Evolutionary conservation across 2,888 invertebrate species (phyloP), one percentile per base, ranked within the genome.

Genomic region (Halictus ligatus): DNA sequence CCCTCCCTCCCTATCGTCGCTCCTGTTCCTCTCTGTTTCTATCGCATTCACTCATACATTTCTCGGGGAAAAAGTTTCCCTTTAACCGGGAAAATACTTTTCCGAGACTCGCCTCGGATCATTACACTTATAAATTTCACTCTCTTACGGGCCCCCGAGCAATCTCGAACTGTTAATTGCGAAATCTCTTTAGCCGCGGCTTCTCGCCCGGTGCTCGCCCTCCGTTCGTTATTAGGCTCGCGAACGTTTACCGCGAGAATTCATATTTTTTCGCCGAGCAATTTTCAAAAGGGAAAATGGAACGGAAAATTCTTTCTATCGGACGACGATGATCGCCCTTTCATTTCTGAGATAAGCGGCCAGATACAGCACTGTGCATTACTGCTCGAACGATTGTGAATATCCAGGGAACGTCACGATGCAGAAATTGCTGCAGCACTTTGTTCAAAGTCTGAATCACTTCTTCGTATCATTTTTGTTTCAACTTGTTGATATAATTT

Each of bases 51-150:
- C 25, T 64, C 69, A 40, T 40, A 69, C 40, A 21, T 69, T 35
- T 69, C 69, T 69, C 69, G 10, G 21, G 7, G 29, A 71, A 73
- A 29, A 88, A 74, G 78, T 88, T 90, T 83, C 81, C 79, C 69
- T 12, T 69, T 40, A 76, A 69, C 85, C 81, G 86, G 40, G 84
- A 85, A 89, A 88, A 92, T 89, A 85, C 86, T 83, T 85, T 80
- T 72, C 69, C 46, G 83, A 76, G 83, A 76, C 83, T 87, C 83
- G 75, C 80, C 79, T 81, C 86, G 83, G 84, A 88, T 88, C 91
- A 90, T 90, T 89, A 87, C 85, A 89, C 84, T 84, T 88, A 90
- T 84, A 89, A 89, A 88, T 91, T 91, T 88, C 87, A 84, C 78
- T 84, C 87, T 78, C 85, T 78, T 71, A 72, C 83, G 75, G 83